These are phyloP conservation scores for Cataglyphis cursor DNA, from an alignment of 2,888 invertebrate genomes.

Conservation along the genomic window DNA sequence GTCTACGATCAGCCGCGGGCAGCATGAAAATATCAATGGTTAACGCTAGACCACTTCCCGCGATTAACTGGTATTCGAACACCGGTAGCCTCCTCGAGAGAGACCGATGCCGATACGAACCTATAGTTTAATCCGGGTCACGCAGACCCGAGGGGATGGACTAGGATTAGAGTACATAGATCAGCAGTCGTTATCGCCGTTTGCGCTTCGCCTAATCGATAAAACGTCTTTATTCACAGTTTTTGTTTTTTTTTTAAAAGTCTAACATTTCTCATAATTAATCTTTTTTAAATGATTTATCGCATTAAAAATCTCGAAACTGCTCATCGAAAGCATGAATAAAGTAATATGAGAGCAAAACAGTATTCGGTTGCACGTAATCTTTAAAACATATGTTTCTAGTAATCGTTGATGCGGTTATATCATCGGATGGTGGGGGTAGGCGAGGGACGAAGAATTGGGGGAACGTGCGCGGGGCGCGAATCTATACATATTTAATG, in stretches of 20 bases:
- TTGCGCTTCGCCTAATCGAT: not conserved
- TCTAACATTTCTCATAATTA: not conserved
- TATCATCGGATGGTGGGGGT: constrained; percentile 67
- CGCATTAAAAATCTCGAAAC: no score
- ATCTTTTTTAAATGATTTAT: not conserved
- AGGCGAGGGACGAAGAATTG: constrained; percentile 64
- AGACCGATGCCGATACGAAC: constrained; percentile 44
- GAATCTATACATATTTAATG: constrained; percentile 87
- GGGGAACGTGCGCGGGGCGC: constrained; percentile 73
- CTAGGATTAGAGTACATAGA: constrained; percentile 45
- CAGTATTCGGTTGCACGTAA: constrained; percentile 65
- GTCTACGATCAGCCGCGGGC: constrained; percentile 50
- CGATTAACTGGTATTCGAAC: constrained; percentile 49
- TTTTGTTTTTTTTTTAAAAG: no score
- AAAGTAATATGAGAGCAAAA: not conserved
- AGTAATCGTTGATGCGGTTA: constrained; percentile 82
- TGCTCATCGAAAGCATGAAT: not conserved
- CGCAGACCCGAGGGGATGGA: constrained; percentile 46
- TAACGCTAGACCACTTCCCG: constrained; percentile 55
- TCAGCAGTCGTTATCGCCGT: constrained; percentile 33
- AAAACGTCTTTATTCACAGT: not conserved
- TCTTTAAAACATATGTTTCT: constrained; percentile 81
- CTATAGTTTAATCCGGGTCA: constrained; percentile 51
- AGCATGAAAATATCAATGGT: constrained; percentile 52
- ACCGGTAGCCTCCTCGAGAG: constrained; percentile 48